These are phyloP conservation scores for Chorisops tibialis DNA, from an alignment of 2,888 invertebrate genomes.

Conservation along the genomic window DNA sequence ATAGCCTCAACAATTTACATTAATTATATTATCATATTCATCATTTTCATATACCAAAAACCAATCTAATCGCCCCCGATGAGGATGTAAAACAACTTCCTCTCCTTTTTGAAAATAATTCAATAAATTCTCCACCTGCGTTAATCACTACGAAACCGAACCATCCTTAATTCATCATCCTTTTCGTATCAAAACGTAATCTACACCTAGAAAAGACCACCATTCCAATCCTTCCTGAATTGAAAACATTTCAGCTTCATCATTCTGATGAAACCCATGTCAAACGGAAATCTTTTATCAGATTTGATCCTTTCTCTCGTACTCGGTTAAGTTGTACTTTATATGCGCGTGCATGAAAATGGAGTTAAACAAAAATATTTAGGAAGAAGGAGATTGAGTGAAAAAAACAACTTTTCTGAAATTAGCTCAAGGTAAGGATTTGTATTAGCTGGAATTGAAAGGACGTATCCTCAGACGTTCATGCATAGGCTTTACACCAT, in stretches of 20 bases:
- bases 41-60: no score
- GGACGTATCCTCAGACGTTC: conserved; percentile 7
- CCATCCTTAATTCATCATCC: background rate
- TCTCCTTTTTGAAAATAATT: no score
- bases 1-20: no score
- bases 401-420: background rate
- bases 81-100: no score
- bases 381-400: background rate
- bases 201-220: background rate
- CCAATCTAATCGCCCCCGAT: no score
- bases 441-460: conserved; percentile 3
- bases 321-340: no score
- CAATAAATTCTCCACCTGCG: no score
- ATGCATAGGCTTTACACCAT: background rate
- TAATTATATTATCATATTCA: no score
- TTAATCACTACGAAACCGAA: no score
- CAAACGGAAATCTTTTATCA: conserved; percentile 20
- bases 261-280: conserved; percentile 12
- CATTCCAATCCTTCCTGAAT: background rate
- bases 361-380: background rate
- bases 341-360: background rate
- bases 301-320: conserved; percentile 2
- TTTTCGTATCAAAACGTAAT: conserved; percentile 2
- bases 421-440: conserved; percentile 18
- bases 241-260: background rate